phyloP scores from a whole-genome alignment of 2,797 vertebrate genomes.

The Ctenopoma multispine region DNA sequence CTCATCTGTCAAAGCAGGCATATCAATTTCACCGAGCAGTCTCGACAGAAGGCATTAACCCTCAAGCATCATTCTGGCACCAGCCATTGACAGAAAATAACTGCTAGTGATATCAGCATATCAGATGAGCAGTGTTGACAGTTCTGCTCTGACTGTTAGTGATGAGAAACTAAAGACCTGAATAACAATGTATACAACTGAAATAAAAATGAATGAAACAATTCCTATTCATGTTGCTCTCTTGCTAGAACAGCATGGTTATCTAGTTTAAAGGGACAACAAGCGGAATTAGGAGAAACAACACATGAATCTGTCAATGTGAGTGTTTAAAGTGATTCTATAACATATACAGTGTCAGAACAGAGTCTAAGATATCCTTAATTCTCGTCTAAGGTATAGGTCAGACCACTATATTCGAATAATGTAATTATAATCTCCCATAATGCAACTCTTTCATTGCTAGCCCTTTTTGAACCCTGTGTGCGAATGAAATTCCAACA shows the following conservation, averaged over 20 bases:
- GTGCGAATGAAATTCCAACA: no score
- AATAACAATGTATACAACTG: constrained; percentile 32
- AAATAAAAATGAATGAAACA: constrained; percentile 12
- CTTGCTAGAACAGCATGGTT: neutral
- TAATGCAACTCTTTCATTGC: neutral
- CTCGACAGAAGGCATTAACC: constrained; percentile 74
- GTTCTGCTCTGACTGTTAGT: constrained; percentile 46
- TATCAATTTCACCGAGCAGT: constrained; percentile 69
- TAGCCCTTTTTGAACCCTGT: no score
- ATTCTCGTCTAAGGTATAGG: no score
- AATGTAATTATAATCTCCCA: no score
- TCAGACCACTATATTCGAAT: neutral
- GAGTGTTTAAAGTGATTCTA: neutral
- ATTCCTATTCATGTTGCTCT: constrained; percentile 14
- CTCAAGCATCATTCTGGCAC: constrained; percentile 59
- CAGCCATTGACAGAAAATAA: constrained; percentile 63
- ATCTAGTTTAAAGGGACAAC: constrained; percentile 15
- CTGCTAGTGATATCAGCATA: constrained; percentile 55
- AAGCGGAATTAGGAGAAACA: neutral
- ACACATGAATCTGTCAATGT: neutral
- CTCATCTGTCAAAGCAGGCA: constrained; percentile 74
- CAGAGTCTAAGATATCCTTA: no score
- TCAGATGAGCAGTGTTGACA: constrained; percentile 55
- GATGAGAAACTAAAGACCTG: constrained; percentile 35
- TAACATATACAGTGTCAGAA: neutral